Percentiles rank a stretch among this genome's conserved stretches.
Evolutionary conservation across 2,113 vertebrate genomes (phyloP).

Genomic region (Petroica traversi): DNA sequence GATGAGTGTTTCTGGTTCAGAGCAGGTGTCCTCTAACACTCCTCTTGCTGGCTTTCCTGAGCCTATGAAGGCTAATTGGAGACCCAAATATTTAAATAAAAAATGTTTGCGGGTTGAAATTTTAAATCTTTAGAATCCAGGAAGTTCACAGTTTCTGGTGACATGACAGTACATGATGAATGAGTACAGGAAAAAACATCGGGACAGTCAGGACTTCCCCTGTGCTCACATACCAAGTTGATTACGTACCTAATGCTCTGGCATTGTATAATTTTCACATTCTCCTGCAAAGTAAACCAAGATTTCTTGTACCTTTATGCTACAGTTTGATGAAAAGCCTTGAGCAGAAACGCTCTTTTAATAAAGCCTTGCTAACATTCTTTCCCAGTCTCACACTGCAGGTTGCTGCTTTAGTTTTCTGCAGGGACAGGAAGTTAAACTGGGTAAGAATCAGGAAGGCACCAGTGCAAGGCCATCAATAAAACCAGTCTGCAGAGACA

Average conservation of each 20-base stretch:
- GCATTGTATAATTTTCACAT: neutral
- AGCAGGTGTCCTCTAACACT: neutral
- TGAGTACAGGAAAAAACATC: conserved; percentile 6
- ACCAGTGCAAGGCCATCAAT: neutral
- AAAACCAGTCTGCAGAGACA: neutral
- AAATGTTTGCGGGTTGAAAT: neutral
- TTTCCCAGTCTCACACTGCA: neutral
- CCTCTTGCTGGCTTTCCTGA: neutral
- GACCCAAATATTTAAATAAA: neutral
- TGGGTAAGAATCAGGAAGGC: neutral
- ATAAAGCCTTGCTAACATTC: neutral
- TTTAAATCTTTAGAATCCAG: neutral
- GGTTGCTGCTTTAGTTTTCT: neutral
- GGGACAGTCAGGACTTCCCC: neutral
- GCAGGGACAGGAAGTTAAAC: neutral
- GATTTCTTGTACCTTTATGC: neutral
- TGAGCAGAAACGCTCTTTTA: neutral
- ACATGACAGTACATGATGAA: neutral
- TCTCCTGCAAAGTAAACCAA: neutral
- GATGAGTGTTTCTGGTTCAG: neutral
- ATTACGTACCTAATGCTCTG: neutral
- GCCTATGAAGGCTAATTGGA: neutral
- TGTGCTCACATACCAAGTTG: neutral
- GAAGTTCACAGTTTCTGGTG: neutral
- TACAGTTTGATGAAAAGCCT: neutral